These are phyloP conservation scores for Malurus splendens DNA, from an alignment of 2,797 vertebrate species.

Conservation along the genomic window DNA sequence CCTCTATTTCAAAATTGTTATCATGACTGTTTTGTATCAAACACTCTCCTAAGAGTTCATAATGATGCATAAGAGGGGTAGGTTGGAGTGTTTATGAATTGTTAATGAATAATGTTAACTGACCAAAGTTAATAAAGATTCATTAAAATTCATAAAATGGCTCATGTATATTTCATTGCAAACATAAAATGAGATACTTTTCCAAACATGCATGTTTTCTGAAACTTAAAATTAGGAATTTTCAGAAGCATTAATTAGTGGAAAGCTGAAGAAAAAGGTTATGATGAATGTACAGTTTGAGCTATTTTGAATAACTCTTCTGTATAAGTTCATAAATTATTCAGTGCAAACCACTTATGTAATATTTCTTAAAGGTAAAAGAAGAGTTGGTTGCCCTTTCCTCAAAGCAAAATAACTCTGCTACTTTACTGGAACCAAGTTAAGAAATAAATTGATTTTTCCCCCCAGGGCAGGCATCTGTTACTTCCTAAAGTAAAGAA, in stretches of 20 bases:
- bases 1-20: background rate
- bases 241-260: slow-evolving; percentile 34
- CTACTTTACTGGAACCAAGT: slow-evolving; percentile 31
- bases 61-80: slow-evolving; percentile 27
- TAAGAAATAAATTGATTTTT: slow-evolving; percentile 43
- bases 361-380: slow-evolving; percentile 49
- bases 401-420: slow-evolving; percentile 26
- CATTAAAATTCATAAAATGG: slow-evolving; percentile 56
- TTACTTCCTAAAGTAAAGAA: slow-evolving; percentile 49
- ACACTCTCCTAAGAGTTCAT: slow-evolving; percentile 22
- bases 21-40: slow-evolving; percentile 6
- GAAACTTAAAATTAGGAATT: slow-evolving; percentile 34
- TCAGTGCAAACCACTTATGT: slow-evolving; percentile 40
- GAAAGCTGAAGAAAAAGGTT: slow-evolving; percentile 13
- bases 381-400: slow-evolving; percentile 24
- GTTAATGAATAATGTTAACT: slow-evolving; percentile 42
- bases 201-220: slow-evolving; percentile 26
- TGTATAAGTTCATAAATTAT: slow-evolving; percentile 50
- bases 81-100: slow-evolving; percentile 51
- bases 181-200: slow-evolving; percentile 38
- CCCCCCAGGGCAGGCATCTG: background rate
- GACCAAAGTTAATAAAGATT: slow-evolving; percentile 44
- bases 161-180: slow-evolving; percentile 44
- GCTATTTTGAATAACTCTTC: slow-evolving; percentile 17
- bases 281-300: background rate